Evolutionary conservation across 2,113 vertebrate species (phyloP).

Genomic region (Piaya cayana): DNA sequence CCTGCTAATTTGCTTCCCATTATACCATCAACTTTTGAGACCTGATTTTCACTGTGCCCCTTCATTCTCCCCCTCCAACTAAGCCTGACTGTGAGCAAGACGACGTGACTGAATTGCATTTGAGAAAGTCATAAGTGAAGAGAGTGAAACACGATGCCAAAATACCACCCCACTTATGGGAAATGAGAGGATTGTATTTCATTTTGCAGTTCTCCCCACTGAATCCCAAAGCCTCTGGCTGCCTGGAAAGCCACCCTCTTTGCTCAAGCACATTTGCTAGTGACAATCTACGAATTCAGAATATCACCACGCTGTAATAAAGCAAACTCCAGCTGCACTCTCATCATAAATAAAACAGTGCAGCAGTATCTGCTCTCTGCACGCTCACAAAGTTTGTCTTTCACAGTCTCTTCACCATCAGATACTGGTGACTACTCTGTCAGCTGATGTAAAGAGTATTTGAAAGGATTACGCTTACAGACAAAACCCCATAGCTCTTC

Average conservation of each 20-base stretch:
- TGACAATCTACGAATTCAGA: background rate
- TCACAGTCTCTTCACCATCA: background rate
- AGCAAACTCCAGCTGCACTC: background rate
- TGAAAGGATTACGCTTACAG: background rate
- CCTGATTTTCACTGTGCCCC: background rate
- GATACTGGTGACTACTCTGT: background rate
- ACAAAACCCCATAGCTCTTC: background rate
- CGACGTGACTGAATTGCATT: background rate
- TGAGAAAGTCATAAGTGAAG: background rate
- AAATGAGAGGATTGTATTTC: constrained; percentile 14
- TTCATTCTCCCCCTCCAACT: background rate
- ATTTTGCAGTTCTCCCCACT: background rate
- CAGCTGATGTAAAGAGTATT: background rate
- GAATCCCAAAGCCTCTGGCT: background rate
- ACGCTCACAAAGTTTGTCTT: background rate
- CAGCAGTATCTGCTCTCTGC: background rate
- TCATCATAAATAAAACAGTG: rapidly evolving
- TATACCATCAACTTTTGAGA: background rate
- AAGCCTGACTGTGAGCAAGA: background rate
- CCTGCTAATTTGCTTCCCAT: background rate
- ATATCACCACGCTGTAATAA: background rate
- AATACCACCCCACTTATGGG: background rate
- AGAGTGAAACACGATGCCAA: background rate
- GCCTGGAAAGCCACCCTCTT: background rate
- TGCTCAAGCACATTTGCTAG: background rate